Base-by-base conservation (phyloP, 1,140 invertebrate species). In the Parapsyche elsis region DNA sequence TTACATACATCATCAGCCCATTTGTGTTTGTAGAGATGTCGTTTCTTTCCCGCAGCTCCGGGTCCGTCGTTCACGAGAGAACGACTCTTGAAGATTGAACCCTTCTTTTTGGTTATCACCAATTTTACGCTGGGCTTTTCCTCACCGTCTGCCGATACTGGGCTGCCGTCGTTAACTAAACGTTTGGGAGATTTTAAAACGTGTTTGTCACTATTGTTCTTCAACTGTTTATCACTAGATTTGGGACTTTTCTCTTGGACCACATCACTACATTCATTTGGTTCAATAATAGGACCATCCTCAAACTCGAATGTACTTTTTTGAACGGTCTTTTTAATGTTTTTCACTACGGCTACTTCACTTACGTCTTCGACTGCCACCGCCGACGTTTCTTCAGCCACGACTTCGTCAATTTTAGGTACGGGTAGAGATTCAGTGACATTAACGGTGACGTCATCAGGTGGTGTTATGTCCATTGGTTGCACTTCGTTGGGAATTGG, bases 41-140 rank as follows among this genome's bases (percentile, higher is more conserved):
- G 88, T 78, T 95, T 91, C 87, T 96, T 95, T 79, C 94, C 94
- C n/a, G 91, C 91, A 64, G 89, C 88, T 80, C 87, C 86, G 79
- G 84, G 88, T 81, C 92, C 93, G 76, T 94, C 93, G 76, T 92
- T 91, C 10, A 92, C 92, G 23, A 94, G 86, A 16, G 92, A 92
- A 70, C 95, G 91, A 85, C 94, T 96, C 85, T 97, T 97, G 85
- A 97, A 97, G 85, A 97, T 96, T 84, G 95, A 96, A 67, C 94
- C 94, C 86, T 96, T 96, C 84, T 95, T 96, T 78, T 93, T 92
- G 0, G 91, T 92, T 73, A 93, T 92, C 7, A 93, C 90, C 79
- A 93, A 84, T 84, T 93, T 93, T 19, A 93, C 90, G 86, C 89
- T 90, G 14, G 89, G 87, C 81, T 88, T 89, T 30, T 89, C 85